phyloP scores from a whole-genome alignment of 2,888 invertebrate genomes.

The Bimastos eiseni region DNA sequence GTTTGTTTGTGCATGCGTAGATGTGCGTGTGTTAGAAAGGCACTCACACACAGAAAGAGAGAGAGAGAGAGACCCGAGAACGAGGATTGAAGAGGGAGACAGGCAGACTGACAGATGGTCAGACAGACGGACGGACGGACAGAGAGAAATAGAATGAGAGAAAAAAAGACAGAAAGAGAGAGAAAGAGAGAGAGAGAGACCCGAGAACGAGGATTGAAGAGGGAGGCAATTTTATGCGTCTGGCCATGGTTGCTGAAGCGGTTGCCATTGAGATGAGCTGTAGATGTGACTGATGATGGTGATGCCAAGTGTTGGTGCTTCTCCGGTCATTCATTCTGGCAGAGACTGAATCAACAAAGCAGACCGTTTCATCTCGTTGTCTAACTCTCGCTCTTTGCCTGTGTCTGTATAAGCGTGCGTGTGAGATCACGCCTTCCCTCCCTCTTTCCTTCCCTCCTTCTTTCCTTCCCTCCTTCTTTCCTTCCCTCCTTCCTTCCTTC shows the following conservation, averaged over 20 bases:
- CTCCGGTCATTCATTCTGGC: background rate
- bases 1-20: too few relatives aligned
- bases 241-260: background rate
- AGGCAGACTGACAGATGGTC: background rate
- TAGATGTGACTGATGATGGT: background rate
- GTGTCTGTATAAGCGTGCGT: background rate
- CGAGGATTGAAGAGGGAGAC: too few relatives aligned
- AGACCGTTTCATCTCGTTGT: background rate
- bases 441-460: background rate
- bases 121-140: background rate
- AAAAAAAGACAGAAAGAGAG: background rate
- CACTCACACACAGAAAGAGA: background rate
- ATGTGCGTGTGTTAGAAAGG: background rate
- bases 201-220: background rate
- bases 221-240: background rate
- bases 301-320: background rate
- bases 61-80: too few relatives aligned
- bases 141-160: background rate
- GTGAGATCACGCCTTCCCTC: background rate
- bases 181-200: background rate
- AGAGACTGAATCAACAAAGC: too few relatives aligned
- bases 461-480: background rate
- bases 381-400: too few relatives aligned
- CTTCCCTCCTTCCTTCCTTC: too few relatives aligned
- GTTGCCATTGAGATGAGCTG: background rate